Evolutionary conservation across 2,113 vertebrate genomes (phyloP).

Genomic region (Apodemus sylvaticus): DNA sequence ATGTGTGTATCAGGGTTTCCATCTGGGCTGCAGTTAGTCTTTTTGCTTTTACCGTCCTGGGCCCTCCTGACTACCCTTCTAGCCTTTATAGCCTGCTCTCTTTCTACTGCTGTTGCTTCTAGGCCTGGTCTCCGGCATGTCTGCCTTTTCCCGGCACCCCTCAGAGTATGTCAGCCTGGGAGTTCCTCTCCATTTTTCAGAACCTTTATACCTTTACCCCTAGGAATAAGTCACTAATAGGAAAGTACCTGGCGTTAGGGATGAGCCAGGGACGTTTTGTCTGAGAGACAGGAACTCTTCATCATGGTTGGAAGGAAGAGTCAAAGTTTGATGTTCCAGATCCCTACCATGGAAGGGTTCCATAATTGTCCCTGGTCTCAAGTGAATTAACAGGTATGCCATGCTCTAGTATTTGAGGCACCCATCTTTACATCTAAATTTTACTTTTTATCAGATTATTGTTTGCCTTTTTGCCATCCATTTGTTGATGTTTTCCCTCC

Average conservation of each 20-base stretch:
- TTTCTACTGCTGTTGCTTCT: not conserved
- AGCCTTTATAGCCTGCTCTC: not conserved
- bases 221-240: not conserved
- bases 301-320: not conserved
- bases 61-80: not conserved
- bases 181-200: not conserved
- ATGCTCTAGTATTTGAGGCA: not conserved
- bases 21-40: not conserved
- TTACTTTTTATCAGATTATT: not conserved
- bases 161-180: not conserved
- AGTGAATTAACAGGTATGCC: not conserved
- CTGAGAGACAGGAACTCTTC: slow-evolving; percentile 9
- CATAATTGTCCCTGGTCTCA: not conserved
- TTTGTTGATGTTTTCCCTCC: not conserved
- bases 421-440: not conserved
- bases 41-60: not conserved
- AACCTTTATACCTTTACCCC: not conserved
- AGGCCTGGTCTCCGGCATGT: not conserved
- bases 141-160: not conserved
- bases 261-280: not conserved
- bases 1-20: not conserved
- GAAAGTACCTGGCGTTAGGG: not conserved
- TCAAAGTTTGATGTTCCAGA: not conserved
- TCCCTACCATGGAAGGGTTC: not conserved
- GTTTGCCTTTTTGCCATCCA: not conserved